A percentile compares a stretch with the other conserved stretches of the same genome.
These are phyloP conservation scores for Anabas testudineus DNA, from an alignment of 2,797 vertebrate genomes.

Conservation along the genomic window DNA sequence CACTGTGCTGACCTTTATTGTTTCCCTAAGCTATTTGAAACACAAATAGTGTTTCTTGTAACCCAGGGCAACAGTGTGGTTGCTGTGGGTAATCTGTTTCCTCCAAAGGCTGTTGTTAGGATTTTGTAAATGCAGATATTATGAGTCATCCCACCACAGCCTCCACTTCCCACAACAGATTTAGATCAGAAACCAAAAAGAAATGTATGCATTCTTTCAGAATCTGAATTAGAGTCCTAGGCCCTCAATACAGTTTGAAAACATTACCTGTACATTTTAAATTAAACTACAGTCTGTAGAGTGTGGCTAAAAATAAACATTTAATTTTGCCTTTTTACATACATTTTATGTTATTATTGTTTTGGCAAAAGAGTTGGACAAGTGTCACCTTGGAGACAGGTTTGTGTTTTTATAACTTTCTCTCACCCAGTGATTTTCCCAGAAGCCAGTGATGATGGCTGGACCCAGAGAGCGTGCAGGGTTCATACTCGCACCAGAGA, in stretches of 20 bases:
- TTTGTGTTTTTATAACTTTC: background rate
- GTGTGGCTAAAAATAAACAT: no score
- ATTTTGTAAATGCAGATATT: background rate
- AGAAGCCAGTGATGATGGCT: constrained; percentile 86
- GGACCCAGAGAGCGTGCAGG: constrained; percentile 87
- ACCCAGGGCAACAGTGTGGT: background rate
- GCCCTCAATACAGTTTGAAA: no score
- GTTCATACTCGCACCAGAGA: constrained; percentile 90
- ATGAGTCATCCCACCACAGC: background rate
- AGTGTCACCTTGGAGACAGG: background rate
- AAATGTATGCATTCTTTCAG: no score
- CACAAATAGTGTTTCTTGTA: background rate
- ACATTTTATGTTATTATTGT: no score
- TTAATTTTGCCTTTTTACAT: no score
- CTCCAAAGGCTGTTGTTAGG: background rate
- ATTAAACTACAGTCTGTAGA: no score
- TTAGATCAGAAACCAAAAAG: background rate
- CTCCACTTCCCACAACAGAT: background rate
- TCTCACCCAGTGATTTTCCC: constrained; percentile 90
- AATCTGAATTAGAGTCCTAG: no score
- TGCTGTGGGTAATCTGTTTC: background rate
- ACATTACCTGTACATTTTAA: no score
- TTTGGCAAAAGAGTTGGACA: no score
- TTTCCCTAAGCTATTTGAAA: background rate
- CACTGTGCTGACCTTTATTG: background rate